phyloP scores from a whole-genome alignment of 2,113 vertebrate species.

The Sula dactylatra region DNA sequence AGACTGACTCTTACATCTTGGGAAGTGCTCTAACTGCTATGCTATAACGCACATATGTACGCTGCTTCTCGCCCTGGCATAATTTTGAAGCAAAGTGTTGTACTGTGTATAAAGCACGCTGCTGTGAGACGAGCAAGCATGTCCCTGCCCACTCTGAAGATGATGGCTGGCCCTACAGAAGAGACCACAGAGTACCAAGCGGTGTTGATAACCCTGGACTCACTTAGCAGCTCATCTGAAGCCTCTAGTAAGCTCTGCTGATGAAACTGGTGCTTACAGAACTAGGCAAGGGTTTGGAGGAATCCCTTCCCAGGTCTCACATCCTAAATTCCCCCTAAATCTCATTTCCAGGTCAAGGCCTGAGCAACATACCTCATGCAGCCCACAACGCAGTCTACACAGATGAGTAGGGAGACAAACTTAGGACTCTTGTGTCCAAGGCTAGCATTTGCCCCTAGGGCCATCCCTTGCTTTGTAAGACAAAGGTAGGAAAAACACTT shows the following conservation, averaged over 20 bases:
- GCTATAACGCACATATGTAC: accelerated
- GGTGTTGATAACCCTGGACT: not conserved
- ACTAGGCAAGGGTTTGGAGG: not conserved
- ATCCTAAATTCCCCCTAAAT: not conserved
- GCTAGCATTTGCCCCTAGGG: not conserved
- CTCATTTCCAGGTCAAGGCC: not conserved
- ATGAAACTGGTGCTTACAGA: not conserved
- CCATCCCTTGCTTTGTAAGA: not conserved
- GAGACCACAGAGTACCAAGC: not conserved
- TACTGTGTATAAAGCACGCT: not conserved
- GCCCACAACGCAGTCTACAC: not conserved
- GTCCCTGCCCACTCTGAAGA: not conserved
- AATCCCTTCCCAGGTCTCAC: not conserved
- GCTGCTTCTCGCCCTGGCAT: not conserved
- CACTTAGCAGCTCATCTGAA: not conserved
- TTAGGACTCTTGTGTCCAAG: not conserved
- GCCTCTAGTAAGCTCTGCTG: not conserved
- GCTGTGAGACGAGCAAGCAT: not conserved
- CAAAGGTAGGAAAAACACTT: not conserved
- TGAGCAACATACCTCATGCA: not conserved
- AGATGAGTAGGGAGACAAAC: not conserved
- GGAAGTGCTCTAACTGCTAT: not conserved
- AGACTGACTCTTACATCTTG: not conserved
- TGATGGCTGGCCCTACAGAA: not conserved
- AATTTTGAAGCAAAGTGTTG: not conserved